Evolutionary conservation across 2,113 vertebrate genomes (phyloP), one percentile per base, ranked within the genome.

Genomic region (Marmota flaviventris): DNA sequence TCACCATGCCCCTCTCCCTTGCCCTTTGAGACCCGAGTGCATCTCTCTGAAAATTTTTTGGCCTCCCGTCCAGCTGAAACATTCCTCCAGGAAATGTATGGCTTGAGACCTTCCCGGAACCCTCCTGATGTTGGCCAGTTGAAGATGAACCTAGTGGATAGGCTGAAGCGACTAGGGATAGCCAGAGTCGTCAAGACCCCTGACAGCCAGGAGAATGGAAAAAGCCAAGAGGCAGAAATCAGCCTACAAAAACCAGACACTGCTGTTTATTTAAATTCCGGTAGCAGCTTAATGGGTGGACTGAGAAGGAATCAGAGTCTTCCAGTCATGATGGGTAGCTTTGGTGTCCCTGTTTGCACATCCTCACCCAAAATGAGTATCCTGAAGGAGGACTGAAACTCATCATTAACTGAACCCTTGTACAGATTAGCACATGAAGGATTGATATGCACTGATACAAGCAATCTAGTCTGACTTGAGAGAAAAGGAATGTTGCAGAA

Each of bases 61-160:
- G 99, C 99, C 4, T 99, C 99, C 0, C 99, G 99, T n/a, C 99
- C 99, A 0, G 99, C 99, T 0, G 99, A 99, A 98, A 99, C 99
- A 0, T 99, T 99, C 95, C 98, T 99, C 89, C 99, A 99, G 96
- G 99, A 99, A 76, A 98, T 99, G 97, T 99, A 99, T 14, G 99
- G 99, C 63, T 97, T 99, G 8, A 99, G 99, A 87, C 97, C 99
- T 10, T 98, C 99, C 61, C 99, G 98, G 4, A 98, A 96, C 0
- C 79, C 97, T 45, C 98, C 98, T 0, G 99, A 99, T 3, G 63
- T 98, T 2, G 98, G 99, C 42, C 99, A 93, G 96, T 97, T 95
- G 91, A 99, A 98, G 77, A 99, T 99, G 92, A 99, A 98, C 85
- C 98, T 99, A 0, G 99, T 99, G 77, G 99, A 99, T 88, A 98